Conservation (phyloP, 2,113 vertebrate species). For the Lycaon pictus region DNA sequence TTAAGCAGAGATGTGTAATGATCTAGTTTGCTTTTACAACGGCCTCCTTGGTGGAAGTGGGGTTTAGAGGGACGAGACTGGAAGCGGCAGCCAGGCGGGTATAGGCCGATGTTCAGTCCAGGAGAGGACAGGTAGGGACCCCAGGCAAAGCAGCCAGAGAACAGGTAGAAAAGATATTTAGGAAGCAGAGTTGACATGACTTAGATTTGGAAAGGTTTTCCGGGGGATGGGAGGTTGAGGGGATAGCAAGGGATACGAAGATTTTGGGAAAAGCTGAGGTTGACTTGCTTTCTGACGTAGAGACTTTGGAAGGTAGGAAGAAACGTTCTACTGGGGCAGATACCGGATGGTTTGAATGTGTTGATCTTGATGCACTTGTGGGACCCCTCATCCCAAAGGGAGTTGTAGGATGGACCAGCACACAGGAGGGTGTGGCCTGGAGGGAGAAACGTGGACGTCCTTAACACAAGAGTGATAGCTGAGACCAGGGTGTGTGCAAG, state of each 20-base stretch:
- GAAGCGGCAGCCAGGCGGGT: background rate
- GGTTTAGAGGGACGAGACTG: background rate
- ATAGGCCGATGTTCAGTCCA: background rate
- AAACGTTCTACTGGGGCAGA: background rate
- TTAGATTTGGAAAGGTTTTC: conserved; percentile 2
- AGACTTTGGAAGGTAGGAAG: background rate
- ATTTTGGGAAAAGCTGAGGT: background rate
- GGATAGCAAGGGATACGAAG: background rate
- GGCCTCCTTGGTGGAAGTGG: background rate
- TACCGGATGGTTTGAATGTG: background rate
- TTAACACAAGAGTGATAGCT: background rate
- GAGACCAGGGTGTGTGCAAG: background rate
- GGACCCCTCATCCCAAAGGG: background rate
- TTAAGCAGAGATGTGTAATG: background rate
- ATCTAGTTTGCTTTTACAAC: background rate
- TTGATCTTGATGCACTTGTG: background rate
- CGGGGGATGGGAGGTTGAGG: background rate
- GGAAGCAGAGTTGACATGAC: background rate
- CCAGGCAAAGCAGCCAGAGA: background rate
- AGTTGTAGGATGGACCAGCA: background rate
- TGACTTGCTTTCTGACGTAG: background rate
- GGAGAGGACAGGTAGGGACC: background rate
- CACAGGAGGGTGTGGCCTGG: accelerated
- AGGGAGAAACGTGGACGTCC: background rate
- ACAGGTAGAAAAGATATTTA: background rate